Evolutionary conservation across 2,797 vertebrate species (phyloP).

Genomic region (Phataginus tricuspis): DNA sequence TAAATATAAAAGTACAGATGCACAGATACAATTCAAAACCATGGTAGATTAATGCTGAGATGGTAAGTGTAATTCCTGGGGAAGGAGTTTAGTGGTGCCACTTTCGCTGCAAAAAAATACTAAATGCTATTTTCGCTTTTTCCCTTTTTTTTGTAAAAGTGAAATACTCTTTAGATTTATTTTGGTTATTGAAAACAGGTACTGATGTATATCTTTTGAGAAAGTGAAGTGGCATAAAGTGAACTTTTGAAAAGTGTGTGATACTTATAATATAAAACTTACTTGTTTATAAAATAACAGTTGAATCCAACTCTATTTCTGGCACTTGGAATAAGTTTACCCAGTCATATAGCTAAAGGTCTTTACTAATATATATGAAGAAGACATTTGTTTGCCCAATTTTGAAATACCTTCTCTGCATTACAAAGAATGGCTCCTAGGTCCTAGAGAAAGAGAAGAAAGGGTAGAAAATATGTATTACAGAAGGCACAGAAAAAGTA

Average conservation of each 20-base stretch:
- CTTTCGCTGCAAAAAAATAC: neutral
- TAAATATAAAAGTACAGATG: neutral
- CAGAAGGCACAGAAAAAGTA: neutral
- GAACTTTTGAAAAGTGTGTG: neutral
- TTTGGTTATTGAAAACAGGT: neutral
- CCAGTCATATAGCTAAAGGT: neutral
- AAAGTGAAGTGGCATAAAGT: neutral
- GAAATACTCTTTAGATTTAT: neutral
- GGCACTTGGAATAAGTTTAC: neutral
- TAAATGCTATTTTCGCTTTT: neutral
- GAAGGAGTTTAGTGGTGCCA: neutral
- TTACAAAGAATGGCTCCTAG: neutral
- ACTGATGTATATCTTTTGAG: neutral
- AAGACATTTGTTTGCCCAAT: neutral
- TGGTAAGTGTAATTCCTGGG: neutral
- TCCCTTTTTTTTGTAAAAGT: neutral
- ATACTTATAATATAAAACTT: neutral
- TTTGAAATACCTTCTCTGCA: neutral
- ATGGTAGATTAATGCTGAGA: neutral
- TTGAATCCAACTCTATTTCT: neutral
- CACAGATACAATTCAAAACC: neutral
- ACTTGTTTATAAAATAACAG: neutral
- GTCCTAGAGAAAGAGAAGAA: neutral
- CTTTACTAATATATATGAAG: neutral
- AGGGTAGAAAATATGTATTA: neutral